Evolutionary conservation across 1,140 invertebrate genomes (phyloP), one percentile per base, ranked within the genome.

Genomic region (Heliconius eleuchia): DNA sequence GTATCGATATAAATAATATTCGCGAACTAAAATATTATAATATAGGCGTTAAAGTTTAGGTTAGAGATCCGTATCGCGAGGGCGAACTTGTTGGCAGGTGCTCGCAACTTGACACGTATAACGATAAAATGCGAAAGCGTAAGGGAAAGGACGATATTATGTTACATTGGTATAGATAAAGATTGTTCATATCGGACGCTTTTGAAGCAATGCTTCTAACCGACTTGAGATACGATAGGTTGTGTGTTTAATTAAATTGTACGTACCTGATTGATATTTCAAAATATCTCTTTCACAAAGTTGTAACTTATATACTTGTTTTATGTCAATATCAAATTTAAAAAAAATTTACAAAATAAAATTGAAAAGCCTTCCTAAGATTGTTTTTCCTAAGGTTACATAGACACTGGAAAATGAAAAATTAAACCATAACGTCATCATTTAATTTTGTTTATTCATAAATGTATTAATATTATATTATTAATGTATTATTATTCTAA

Each of bases 51-150:
- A 70, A 79, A 74, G 55, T 78, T 74, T 74, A 74, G 60, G n/a
- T 79, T 37, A 16, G 30, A 74, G 50, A 74, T 76, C 19, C 39
- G 39, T 50, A 74, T 79, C 78, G 23, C 34, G 70, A 66, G 77
- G 72, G 78, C 23, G 72, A 74, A 71, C 71, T 66, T 42, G 72
- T 66, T 72, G 76, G 80, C 80, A 81, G 80, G 80, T 81, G 80
- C 57, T 71, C 39, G 30, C 27, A 57, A 78, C 72, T 74, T 78
- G 80, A 81, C 80, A 71, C 73, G 73, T 74, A 66, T 76, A 72
- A 80, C 75, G 79, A 80, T 77, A 80, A 76, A 80, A 39, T 73
- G 74, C 74, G 74, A 80, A 72, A 73, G 79, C 76, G 71, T 73
- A 76, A 42, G 30, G 60, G 60, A 71, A 50, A 66, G 27, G 23